phyloP scores from a whole-genome alignment of 2,888 invertebrate genomes.

The Xestia xanthographa region DNA sequence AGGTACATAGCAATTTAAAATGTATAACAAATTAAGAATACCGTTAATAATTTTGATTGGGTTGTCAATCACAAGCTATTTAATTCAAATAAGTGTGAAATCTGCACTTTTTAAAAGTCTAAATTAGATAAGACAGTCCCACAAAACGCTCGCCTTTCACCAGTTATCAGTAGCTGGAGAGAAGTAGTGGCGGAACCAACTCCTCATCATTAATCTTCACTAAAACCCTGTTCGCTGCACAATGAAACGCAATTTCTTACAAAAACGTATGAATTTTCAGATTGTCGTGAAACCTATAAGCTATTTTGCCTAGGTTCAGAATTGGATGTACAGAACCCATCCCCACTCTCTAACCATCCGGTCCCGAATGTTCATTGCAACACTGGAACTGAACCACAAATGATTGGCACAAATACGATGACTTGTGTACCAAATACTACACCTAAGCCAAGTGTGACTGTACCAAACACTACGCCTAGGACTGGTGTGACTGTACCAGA shows the following conservation, averaged over 20 bases:
- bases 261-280: conserved; percentile 60
- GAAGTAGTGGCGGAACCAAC: not conserved
- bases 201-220: not conserved
- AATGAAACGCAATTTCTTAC: not conserved
- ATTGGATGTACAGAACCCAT: conserved; percentile 49
- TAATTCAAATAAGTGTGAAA: not conserved
- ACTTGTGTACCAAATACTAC: not conserved
- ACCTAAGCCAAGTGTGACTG: not conserved
- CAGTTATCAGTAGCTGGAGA: not conserved
- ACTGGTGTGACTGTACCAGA: not conserved
- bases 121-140: not conserved
- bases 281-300: conserved; percentile 71
- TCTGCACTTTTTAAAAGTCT: not conserved
- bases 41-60: not conserved
- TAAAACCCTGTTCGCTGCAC: not conserved
- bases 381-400: not conserved
- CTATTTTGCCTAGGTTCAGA: conserved; percentile 68
- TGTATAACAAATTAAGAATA: not conserved
- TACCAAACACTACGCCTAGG: not conserved
- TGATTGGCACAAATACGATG: not conserved
- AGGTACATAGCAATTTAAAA: not conserved
- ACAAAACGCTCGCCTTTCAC: not conserved
- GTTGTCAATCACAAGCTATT: not conserved
- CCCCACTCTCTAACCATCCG: not conserved
- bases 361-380: not conserved